phyloP scores from a whole-genome alignment of 2,888 invertebrate species.

The Lepeophtheirus nordmannii region DNA sequence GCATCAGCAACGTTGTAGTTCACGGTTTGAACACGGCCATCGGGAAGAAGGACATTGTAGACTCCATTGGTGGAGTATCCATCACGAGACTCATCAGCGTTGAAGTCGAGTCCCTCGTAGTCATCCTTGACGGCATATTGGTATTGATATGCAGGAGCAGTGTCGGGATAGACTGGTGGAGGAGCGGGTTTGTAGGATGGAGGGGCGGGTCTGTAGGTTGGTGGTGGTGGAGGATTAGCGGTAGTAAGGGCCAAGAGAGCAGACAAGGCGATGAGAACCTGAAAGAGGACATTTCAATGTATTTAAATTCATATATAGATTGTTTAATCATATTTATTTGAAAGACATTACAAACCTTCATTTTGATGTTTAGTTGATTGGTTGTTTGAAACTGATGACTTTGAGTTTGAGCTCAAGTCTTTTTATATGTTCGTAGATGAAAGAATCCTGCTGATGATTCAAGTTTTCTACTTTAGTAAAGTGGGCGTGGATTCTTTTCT shows the following conservation, averaged over 20 bases:
- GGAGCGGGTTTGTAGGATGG: not conserved
- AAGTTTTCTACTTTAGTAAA: too few species aligned
- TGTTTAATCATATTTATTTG: too few species aligned
- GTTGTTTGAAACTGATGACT: not conserved
- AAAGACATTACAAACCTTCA: too few species aligned
- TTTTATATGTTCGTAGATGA: too few species aligned
- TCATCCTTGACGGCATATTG: constrained; percentile 1
- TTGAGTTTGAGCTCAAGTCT: too few species aligned
- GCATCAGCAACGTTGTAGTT: constrained; percentile 6
- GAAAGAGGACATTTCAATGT: not conserved
- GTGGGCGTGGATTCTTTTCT: too few species aligned
- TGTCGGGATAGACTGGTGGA: not conserved
- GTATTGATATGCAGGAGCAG: not conserved
- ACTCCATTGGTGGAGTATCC: not conserved
- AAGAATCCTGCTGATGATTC: too few species aligned
- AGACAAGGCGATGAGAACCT: not conserved
- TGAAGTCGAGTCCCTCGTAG: not conserved
- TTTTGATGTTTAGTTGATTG: too few species aligned
- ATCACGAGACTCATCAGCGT: constrained; percentile 2
- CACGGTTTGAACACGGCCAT: not conserved
- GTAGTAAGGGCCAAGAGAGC: not conserved
- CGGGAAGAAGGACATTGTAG: constrained; percentile 4
- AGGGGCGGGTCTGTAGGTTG: constrained; percentile 2
- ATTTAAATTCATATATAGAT: too few species aligned
- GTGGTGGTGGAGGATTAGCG: not conserved